Conservation (phyloP, 1,140 invertebrate species). For the Camponotus vicinus region DNA sequence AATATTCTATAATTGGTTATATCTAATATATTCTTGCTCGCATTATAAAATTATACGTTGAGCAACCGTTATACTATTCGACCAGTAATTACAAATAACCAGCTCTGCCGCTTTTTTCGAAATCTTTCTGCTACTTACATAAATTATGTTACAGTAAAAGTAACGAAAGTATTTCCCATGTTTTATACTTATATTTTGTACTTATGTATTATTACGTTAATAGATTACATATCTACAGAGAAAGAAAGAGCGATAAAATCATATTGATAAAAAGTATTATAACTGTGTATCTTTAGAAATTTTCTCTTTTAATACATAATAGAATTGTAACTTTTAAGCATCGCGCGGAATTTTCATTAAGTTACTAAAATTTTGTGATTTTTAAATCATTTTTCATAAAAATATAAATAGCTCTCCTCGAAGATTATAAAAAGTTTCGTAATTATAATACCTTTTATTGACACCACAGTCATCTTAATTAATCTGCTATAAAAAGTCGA, state of each 20-base stretch:
- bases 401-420: not conserved
- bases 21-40: not conserved
- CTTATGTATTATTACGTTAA: not conserved
- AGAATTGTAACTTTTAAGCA: not conserved
- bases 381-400: not conserved
- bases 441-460: not conserved
- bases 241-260: no score
- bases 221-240: not conserved
- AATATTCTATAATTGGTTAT: not conserved
- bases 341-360: not conserved
- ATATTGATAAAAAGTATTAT: not conserved
- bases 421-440: not conserved
- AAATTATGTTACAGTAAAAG: conserved; percentile 14
- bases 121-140: conserved; percentile 14
- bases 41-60: conserved; percentile 25
- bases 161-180: not conserved
- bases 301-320: not conserved
- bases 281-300: not conserved
- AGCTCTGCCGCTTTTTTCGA: not conserved
- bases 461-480: not conserved
- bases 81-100: not conserved
- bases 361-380: not conserved
- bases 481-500: conserved; percentile 6
- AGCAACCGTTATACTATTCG: conserved; percentile 1
- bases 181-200: not conserved